These are phyloP conservation scores for Pollenia griseotomentosa DNA, from an alignment of 2,888 invertebrate species.

Conservation along the genomic window DNA sequence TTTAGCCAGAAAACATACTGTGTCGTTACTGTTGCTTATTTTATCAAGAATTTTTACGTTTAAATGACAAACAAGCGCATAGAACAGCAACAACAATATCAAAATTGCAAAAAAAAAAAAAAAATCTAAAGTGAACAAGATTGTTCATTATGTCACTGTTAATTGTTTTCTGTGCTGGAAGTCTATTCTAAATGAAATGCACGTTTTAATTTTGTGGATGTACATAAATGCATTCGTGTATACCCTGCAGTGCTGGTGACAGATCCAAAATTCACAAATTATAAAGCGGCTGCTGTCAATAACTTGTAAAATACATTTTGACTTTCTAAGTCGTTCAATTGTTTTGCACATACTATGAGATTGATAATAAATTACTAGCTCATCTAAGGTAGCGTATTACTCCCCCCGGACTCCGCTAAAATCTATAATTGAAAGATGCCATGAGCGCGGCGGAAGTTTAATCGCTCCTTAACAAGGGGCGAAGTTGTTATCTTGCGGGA, in stretches of 20 bases:
- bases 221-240: neutral
- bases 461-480: too few relatives aligned
- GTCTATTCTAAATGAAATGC: conserved; percentile 44
- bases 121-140: conserved; percentile 47
- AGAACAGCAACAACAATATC: neutral
- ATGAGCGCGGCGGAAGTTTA: too few relatives aligned
- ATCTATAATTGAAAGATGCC: too few relatives aligned
- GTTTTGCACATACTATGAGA: too few relatives aligned
- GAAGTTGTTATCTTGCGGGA: too few relatives aligned
- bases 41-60: conserved; percentile 42
- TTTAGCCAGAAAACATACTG: conserved; percentile 41
- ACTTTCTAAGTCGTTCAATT: too few relatives aligned
- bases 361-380: too few relatives aligned
- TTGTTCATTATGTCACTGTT: conserved; percentile 66
- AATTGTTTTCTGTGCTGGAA: conserved; percentile 68
- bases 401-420: too few relatives aligned
- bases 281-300: too few relatives aligned
- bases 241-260: neutral
- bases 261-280: too few relatives aligned
- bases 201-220: conserved; percentile 19
- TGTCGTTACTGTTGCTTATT: conserved; percentile 36
- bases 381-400: too few relatives aligned
- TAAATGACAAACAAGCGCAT: conserved; percentile 49
- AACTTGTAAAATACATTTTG: too few relatives aligned
- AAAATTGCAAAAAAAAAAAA: neutral